Evolutionary conservation across 2,888 invertebrate species (phyloP), one percentile per base, ranked within the genome.

Genomic region (Spilarctia lutea): DNA sequence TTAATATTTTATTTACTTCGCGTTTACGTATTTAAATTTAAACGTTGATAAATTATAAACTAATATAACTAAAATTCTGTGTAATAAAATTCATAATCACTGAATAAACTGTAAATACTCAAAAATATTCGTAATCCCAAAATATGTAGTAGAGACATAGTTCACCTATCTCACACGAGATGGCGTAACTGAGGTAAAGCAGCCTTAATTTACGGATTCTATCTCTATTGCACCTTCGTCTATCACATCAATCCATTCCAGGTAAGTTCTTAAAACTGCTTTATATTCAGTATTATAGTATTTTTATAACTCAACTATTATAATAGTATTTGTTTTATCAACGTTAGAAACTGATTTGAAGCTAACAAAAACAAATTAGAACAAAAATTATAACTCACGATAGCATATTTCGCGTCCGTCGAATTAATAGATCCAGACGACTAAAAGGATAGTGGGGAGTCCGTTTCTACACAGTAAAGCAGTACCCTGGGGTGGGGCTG

Each of bases 381-480:
- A 8, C 1, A 3, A 67, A 42, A 76, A 42, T 70, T 77, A 86
- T 89, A 73, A 77, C 87, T 85, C 91, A 81, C 91, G 88, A 74
- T 84, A 86, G 78, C n/a, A 73, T 88, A 86, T 88, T 79, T 56
- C 0, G 13, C 1, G 20, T 16, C n/a, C 8, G 60, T 75, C 48
- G 78, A 75, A 74, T 81, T 18, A 30, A 81, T 10, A 79, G 81
- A 79, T 27, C 72, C 13, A 35, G 7, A 24, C 10, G 20, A 3
- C 3, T 68, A 10, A 0, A 0, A 0, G 11, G 0, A 0, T 0
- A 6, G 0, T 63, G 86, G 88, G 91, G 90, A 87, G 92, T 93
- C 92, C 92, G 86, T 91, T 92, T 91, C 93, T 92, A 92, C 92
- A 81, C 91, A 91, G 93, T 86, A 30, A 83, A 80, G 88, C 88